Base-by-base conservation (phyloP, 2,797 vertebrate species). In the Euphonia xanthogaster region DNA sequence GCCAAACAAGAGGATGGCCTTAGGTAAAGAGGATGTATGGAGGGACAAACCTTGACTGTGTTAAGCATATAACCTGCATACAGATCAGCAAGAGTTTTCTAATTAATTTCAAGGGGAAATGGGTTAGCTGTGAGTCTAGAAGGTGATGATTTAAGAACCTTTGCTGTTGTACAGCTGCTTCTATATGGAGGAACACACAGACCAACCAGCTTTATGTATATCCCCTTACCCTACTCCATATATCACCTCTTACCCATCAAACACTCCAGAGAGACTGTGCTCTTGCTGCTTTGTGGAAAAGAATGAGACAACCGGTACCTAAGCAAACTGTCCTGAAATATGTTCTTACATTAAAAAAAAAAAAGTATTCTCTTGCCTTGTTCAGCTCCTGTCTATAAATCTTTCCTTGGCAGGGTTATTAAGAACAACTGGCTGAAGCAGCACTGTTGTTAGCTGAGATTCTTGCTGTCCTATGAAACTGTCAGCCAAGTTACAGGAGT, bases 371-470 rank as follows among this genome's bases (percentile, higher is more conserved):
- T 90, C 62, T 80, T 84, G 39, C 50, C 33, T 93, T 62, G 42
- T 86, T 91, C 76, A 88, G 66, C 11, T 40, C 35, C 44, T 73
- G 24, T 66, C 68, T 88, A 62, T 93, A 91, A 83, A 88, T 94
- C 71, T 90, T 93, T 80, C 54, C 37, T 73, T 90, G 88, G 47
- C 66, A 90, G 76, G 5, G 53, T 91, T 94, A 93, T 93, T 96
- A 95, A 82, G 90, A 91, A 78, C 89, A 86, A 91, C 58, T 66
- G 85, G 87, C 87, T 94, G 89, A 94, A 95, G 85, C 79, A 93
- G 93, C 76, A 62, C 25, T 78, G 54, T 20, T 93, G 77, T 89
- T 83, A 92, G 89, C 62, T 91, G 82, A 89, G 89, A 74, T 90
- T 93, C 82, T 90, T 93, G 70, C 70, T 94, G 66, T 88, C 73